Percentiles rank a stretch among this genome's conserved stretches.
Evolutionary conservation across 92 coral and sea anemone genomes (phyloP).

Genomic region (Zoanthus gigantus): DNA sequence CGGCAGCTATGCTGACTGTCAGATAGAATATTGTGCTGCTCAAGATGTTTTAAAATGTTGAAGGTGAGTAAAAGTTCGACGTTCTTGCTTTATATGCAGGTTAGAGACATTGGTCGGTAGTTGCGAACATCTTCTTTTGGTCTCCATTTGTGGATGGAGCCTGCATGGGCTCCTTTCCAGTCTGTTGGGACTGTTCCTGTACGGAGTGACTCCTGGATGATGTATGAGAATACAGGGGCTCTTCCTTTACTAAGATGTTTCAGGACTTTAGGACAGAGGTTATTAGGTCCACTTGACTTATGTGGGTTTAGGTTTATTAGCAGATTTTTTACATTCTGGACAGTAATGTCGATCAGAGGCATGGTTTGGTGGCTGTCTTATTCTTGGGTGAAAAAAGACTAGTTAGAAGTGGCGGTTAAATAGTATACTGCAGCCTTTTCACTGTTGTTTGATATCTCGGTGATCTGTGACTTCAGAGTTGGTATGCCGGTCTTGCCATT

Average conservation of each 20-base stretch:
- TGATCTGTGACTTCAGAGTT: conserved; percentile 4
- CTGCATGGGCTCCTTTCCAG: not conserved
- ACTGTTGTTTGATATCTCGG: conserved; percentile 23
- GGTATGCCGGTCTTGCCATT: conserved; percentile 14
- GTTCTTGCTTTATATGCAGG: too few species aligned
- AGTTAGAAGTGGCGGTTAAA: not conserved
- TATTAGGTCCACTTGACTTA: conserved; percentile 34
- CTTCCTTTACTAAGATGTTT: conserved; percentile 17
- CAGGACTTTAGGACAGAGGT: conserved; percentile 3
- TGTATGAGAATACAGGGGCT: conserved; percentile 12
- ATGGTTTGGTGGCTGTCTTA: conserved; percentile 13
- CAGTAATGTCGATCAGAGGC: conserved; percentile 41
- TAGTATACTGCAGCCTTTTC: not conserved
- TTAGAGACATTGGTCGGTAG: too few species aligned
- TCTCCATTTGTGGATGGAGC: not conserved
- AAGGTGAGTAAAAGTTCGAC: too few species aligned
- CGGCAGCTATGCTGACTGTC: too few species aligned
- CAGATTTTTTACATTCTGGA: conserved; percentile 4
- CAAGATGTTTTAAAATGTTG: too few species aligned
- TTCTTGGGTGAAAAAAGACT: conserved; percentile 7
- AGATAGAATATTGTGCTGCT: too few species aligned
- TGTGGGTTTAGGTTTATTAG: not conserved
- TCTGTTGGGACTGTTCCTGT: conserved; percentile 12
- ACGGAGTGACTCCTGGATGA: not conserved
- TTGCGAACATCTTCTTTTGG: conserved; percentile 14